Evolutionary conservation across 2,113 vertebrate genomes (phyloP).

Genomic region (Urocitellus parryii): DNA sequence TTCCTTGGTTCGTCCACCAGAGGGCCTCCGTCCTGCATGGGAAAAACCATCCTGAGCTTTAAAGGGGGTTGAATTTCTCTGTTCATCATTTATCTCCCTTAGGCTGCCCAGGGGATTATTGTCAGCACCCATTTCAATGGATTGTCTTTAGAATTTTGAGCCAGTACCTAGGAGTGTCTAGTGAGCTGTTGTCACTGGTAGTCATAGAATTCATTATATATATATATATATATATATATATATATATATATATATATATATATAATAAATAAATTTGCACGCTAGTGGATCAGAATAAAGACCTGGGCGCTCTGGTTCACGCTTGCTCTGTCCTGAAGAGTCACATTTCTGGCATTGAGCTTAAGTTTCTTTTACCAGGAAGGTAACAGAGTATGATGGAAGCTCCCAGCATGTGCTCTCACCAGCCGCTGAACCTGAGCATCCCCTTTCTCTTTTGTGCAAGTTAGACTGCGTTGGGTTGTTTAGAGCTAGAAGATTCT

Average conservation of each 20-base stretch:
- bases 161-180: background rate
- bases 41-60: background rate
- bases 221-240: too few relatives aligned
- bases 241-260: too few relatives aligned
- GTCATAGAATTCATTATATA: background rate
- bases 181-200: background rate
- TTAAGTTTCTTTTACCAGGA: background rate
- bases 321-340: background rate
- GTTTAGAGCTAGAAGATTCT: background rate
- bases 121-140: background rate
- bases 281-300: background rate
- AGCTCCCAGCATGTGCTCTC: background rate
- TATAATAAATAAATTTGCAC: background rate
- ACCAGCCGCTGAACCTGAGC: background rate
- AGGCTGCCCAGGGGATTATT: background rate
- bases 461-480: background rate
- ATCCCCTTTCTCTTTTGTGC: background rate
- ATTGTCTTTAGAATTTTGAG: background rate
- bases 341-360: background rate
- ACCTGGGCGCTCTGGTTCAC: background rate
- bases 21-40: slow-evolving; percentile 63
- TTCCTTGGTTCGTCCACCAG: slow-evolving; percentile 67
- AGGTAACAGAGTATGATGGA: background rate
- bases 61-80: background rate
- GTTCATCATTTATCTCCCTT: background rate